Conservation (phyloP, 2,888 invertebrate genomes). For the Stictocephala bisonia region DNA sequence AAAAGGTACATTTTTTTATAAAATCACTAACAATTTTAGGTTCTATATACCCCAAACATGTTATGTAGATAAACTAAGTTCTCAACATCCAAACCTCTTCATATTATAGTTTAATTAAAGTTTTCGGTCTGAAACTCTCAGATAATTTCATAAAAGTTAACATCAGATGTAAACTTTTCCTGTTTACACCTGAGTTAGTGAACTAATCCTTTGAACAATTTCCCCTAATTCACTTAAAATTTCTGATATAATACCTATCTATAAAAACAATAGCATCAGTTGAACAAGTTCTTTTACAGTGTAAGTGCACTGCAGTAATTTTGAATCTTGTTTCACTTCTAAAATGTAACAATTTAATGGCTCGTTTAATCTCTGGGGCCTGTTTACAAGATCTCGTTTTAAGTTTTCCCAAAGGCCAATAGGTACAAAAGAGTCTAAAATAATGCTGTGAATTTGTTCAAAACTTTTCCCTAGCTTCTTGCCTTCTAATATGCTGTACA, state of each 20-base stretch:
- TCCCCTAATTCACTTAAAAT: too few relatives aligned
- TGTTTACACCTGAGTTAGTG: too few relatives aligned
- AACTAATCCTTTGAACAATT: too few relatives aligned
- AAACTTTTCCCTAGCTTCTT: background rate
- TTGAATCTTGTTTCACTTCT: background rate
- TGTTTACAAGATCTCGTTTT: conserved; percentile 15
- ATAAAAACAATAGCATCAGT: background rate
- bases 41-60: too few relatives aligned
- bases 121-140: too few relatives aligned
- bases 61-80: too few relatives aligned
- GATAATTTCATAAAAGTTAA: too few relatives aligned
- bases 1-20: conserved; percentile 73
- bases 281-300: background rate
- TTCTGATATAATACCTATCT: too few relatives aligned
- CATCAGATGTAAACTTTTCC: too few relatives aligned
- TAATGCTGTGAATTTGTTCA: background rate
- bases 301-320: background rate
- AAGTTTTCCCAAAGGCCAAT: background rate
- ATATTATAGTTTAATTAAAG: background rate
- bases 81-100: background rate
- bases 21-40: too few relatives aligned
- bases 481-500: background rate
- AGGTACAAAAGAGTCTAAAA: background rate
- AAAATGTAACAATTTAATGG: conserved; percentile 5
- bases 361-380: background rate